Base-by-base conservation (phyloP, 2,113 vertebrate genomes). In the Cynopterus brachyotis region DNA sequence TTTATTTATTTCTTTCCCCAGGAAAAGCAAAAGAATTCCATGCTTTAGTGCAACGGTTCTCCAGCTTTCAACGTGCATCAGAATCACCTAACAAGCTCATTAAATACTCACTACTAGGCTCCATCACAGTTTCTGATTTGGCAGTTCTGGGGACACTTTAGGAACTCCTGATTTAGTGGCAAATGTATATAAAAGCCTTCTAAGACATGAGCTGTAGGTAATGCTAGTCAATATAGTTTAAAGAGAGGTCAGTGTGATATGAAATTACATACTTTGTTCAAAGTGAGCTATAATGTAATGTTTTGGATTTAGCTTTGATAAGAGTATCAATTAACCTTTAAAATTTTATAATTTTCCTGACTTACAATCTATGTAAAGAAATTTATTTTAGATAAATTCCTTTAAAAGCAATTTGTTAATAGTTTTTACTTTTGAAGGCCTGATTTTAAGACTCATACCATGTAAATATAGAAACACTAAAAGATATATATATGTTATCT, bases 371-470 rank as follows among this genome's bases (percentile, higher is more conserved):
- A 91, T 2, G 70, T 66, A 22, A 83, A 72, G 50, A 94, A 93
- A 66, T 19, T 13, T 66, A 66, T 60, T 13, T 79, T 55, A 92
- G 24, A 76, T 37, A 64, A 93, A 91, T 57, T 80, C 28, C 20
- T 95, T 91, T 67, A 75, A 79, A 95, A 85, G 66, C 30, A 45
- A 75, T 32, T 85, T 73, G 16, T 37, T 50, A 53, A 72, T 26
- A 70, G 11, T 32, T 69, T 94, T 83, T 60, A 89, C 13, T 55
- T 89, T 47, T 67, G 64, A 86, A 86, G 59, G 60, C 40, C 64
- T 70, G 9, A 70, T 78, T 96, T 87, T 93, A 95, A 91, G 79
- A 80, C 50, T 78, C 57, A 64, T 50, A 89, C 42, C 45, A 57
- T 42, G 30, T 55, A 83, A 57, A 72, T 57, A 32, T 40, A 91